Evolutionary conservation across 35 echinoderm and acorn worm species (phyloP).

Genomic region (Anneissia japonica): DNA sequence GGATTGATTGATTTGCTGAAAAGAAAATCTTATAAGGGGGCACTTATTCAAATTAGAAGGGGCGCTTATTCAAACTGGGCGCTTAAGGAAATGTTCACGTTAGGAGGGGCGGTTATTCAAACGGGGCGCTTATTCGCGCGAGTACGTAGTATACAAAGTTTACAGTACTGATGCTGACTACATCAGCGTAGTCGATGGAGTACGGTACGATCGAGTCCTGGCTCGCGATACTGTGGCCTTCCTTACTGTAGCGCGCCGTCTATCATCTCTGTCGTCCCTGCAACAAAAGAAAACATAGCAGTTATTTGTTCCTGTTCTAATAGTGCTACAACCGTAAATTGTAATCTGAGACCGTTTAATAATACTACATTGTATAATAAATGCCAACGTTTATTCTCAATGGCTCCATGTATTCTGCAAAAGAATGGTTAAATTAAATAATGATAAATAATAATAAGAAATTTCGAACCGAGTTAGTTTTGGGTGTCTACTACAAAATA

Average conservation of each 20-base stretch:
- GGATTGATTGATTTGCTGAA: not conserved
- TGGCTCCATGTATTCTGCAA: too few relatives aligned
- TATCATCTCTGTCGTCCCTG: conserved; percentile 65
- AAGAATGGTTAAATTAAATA: too few relatives aligned
- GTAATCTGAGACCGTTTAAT: too few relatives aligned
- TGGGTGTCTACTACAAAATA: too few relatives aligned
- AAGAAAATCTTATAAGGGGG: not conserved
- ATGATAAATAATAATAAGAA: too few relatives aligned
- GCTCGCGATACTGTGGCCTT: conserved; percentile 45
- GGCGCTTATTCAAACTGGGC: not conserved
- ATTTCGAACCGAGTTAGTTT: too few relatives aligned
- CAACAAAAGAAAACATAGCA: not conserved
- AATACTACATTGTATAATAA: too few relatives aligned
- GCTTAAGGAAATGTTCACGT: not conserved
- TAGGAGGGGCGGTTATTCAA: not conserved
- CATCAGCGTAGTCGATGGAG: conserved; percentile 55
- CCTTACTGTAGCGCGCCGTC: conserved; percentile 50
- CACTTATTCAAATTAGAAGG: not conserved
- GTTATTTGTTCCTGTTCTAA: too few relatives aligned
- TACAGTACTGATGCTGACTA: not conserved
- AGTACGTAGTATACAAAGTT: not conserved
- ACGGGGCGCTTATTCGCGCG: not conserved
- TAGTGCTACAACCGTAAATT: not conserved
- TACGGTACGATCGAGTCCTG: conserved; percentile 61
- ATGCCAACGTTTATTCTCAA: too few relatives aligned